Conservation (phyloP, 2,888 invertebrate genomes). For the Xylota sylvarum region DNA sequence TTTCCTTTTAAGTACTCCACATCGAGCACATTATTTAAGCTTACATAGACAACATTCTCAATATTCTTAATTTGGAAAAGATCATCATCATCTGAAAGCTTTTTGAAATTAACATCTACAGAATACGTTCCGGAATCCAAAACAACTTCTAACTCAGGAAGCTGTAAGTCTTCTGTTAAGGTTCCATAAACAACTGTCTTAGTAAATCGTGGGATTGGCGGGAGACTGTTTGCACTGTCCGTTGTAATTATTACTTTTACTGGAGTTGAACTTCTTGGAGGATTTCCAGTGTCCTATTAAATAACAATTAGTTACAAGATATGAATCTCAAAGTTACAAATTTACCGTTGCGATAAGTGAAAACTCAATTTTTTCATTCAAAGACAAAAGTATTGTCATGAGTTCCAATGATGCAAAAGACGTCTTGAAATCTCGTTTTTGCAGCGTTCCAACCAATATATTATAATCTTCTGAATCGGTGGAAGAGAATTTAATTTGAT, state of each 20-base stretch:
- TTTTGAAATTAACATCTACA: constrained; percentile 71
- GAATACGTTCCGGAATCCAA: constrained; percentile 72
- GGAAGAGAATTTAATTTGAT: constrained; percentile 78
- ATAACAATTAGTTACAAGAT: not conserved
- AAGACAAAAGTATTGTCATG: constrained; percentile 74
- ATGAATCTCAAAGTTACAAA: not conserved
- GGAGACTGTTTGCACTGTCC: constrained; percentile 74
- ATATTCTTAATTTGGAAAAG: constrained; percentile 71
- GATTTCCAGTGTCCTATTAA: constrained; percentile 78
- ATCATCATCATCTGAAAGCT: constrained; percentile 50
- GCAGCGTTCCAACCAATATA: constrained; percentile 70
- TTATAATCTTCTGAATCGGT: constrained; percentile 67
- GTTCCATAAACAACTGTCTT: constrained; percentile 59
- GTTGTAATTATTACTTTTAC: constrained; percentile 75
- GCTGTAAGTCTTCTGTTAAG: constrained; percentile 49
- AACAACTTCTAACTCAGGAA: constrained; percentile 65
- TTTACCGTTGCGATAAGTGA: constrained; percentile 78
- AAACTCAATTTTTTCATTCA: constrained; percentile 77
- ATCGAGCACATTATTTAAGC: constrained; percentile 40
- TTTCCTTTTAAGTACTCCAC: constrained; percentile 64
- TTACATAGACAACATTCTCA: constrained; percentile 64
- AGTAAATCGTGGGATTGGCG: constrained; percentile 76
- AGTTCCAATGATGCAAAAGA: constrained; percentile 78
- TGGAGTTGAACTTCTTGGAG: constrained; percentile 64
- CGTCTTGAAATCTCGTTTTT: constrained; percentile 62